Conservation (phyloP, 2,113 vertebrate genomes). For the Columba livia region DNA sequence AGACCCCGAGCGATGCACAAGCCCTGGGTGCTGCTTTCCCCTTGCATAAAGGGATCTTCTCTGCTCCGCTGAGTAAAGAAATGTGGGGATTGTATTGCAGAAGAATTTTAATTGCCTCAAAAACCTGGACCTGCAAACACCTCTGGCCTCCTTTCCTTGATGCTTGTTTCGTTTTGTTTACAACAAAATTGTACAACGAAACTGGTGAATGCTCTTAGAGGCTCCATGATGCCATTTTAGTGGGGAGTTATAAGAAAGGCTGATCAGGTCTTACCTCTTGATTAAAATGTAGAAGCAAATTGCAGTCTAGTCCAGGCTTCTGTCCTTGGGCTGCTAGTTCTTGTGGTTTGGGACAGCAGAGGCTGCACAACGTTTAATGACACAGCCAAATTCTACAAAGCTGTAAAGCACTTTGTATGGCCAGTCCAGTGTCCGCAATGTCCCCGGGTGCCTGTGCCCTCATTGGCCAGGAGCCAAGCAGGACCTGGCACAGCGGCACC, state of each 20-base stretch:
- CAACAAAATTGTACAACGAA: not conserved
- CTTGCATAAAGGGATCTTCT: not conserved
- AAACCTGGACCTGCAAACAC: not conserved
- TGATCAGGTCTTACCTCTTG: not conserved
- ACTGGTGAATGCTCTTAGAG: not conserved
- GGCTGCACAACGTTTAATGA: not conserved
- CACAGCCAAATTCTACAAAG: accelerated
- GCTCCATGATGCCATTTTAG: not conserved
- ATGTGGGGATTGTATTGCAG: not conserved
- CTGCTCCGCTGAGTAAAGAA: not conserved
- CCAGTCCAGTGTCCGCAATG: not conserved
- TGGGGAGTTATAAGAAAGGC: not conserved
- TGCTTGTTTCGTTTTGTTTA: not conserved
- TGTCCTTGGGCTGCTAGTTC: not conserved
- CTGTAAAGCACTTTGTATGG: accelerated
- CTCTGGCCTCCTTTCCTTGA: not conserved
- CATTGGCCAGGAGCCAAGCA: too few species aligned
- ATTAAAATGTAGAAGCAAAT: not conserved
- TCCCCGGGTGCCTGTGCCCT: too few species aligned
- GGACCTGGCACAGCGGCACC: too few species aligned
- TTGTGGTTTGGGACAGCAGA: not conserved
- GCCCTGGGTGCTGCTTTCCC: not conserved
- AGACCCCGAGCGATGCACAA: too few species aligned
- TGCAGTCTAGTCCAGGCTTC: not conserved
- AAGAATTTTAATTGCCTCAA: not conserved